A percentile compares a stretch with the other conserved stretches of the same genome.
phyloP scores from a whole-genome alignment of 2,797 vertebrate species.

The Alcedo quadribrachys region DNA sequence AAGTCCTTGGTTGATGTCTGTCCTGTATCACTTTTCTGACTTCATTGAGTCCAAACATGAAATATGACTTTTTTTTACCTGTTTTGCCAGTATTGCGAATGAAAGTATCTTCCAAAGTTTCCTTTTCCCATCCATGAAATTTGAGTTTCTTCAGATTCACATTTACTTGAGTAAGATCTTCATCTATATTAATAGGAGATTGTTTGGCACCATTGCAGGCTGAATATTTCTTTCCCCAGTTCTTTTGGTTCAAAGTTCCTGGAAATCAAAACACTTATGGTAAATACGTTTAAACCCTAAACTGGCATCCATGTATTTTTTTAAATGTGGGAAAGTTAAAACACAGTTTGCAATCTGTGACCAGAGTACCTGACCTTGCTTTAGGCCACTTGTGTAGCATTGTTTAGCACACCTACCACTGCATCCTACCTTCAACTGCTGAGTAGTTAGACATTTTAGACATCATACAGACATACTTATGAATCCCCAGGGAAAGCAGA shows the following conservation, averaged over 20 bases:
- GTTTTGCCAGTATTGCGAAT: constrained; percentile 96
- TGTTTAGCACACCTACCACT: neutral
- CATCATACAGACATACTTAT: neutral
- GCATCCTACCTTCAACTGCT: neutral
- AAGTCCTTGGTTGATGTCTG: neutral
- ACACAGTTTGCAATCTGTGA: neutral
- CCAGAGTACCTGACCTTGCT: neutral
- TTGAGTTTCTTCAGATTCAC: constrained; percentile 89
- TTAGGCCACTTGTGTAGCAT: neutral
- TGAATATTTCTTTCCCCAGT: constrained; percentile 95
- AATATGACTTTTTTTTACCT: constrained; percentile 79
- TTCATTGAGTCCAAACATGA: neutral
- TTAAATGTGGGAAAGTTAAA: neutral
- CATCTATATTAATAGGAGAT: constrained; percentile 95
- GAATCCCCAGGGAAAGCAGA: neutral
- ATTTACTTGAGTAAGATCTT: constrained; percentile 91
- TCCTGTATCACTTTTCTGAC: neutral
- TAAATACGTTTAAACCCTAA: neutral
- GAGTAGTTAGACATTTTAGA: neutral
- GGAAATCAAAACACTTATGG: neutral
- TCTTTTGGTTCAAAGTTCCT: constrained; percentile 95
- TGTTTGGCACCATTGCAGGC: constrained; percentile 94
- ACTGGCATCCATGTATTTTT: neutral
- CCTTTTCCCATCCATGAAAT: constrained; percentile 90
- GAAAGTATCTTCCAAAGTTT: constrained; percentile 82